These are phyloP conservation scores for Chalcis sispes DNA, from an alignment of 2,888 invertebrate species.

Conservation along the genomic window DNA sequence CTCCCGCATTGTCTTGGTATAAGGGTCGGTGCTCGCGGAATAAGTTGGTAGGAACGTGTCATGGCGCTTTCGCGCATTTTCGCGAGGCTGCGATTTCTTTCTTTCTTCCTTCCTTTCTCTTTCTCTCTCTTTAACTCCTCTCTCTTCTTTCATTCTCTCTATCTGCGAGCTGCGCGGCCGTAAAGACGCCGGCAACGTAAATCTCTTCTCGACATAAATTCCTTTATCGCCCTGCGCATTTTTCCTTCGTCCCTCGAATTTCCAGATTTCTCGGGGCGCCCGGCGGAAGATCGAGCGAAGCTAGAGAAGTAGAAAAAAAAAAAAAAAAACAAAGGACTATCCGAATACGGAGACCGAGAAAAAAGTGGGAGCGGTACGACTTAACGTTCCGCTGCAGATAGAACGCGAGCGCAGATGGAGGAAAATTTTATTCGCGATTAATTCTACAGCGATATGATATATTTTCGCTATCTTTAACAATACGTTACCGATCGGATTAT, in stretches of 20 bases:
- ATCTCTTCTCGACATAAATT: slow-evolving; percentile 70
- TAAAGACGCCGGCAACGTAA: slow-evolving; percentile 66
- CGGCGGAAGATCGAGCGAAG: slow-evolving; percentile 24
- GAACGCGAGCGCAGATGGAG: slow-evolving; percentile 33
- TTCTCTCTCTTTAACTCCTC: no score
- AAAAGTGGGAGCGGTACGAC: not conserved
- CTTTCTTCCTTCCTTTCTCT: not conserved
- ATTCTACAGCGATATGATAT: slow-evolving; percentile 48
- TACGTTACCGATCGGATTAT: no score
- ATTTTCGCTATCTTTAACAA: slow-evolving; percentile 8
- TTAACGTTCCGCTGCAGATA: slow-evolving; percentile 34
- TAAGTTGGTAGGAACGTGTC: slow-evolving; percentile 41
- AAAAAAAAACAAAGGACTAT: not conserved
- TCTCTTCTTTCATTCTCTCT: not conserved
- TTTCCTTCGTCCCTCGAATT: slow-evolving; percentile 54
- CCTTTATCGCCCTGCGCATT: slow-evolving; percentile 67
- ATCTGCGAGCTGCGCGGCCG: slow-evolving; percentile 56
- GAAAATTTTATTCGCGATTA: slow-evolving; percentile 57
- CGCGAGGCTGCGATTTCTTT: not conserved
- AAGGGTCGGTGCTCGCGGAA: slow-evolving; percentile 36
- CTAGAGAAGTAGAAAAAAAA: not conserved
- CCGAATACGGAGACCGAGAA: not conserved
- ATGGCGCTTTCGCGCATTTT: slow-evolving; percentile 15
- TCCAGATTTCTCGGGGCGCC: slow-evolving; percentile 52
- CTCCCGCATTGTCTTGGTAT: slow-evolving; percentile 53